Conservation (phyloP, 1,140 invertebrate species). For the Solen grandis region DNA sequence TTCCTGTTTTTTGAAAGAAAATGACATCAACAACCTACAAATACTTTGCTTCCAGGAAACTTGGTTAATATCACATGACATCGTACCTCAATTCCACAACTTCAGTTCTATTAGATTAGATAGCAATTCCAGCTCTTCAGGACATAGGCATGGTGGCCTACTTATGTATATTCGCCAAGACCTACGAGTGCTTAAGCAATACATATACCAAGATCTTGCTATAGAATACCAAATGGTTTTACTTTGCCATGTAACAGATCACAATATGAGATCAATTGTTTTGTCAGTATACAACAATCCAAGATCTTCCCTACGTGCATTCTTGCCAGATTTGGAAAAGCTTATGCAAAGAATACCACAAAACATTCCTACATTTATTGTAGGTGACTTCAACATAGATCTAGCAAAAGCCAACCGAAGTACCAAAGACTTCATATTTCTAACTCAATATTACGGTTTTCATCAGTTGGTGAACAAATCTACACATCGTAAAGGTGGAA, state of each 20-base stretch:
- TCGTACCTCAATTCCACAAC: background rate
- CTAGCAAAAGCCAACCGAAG: background rate
- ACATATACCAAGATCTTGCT: background rate
- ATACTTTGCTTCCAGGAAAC: background rate
- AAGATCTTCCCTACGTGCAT: background rate
- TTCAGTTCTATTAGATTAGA: background rate
- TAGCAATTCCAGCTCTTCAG: too few species aligned
- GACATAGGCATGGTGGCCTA: background rate
- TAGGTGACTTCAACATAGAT: constrained; percentile 13
- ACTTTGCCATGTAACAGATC: too few species aligned
- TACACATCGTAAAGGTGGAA: constrained; percentile 12
- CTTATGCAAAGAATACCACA: background rate
- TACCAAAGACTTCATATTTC: background rate
- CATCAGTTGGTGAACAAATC: background rate
- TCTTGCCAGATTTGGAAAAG: background rate
- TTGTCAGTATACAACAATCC: background rate
- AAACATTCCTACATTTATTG: background rate
- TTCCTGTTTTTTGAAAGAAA: constrained; percentile 25
- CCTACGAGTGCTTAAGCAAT: background rate
- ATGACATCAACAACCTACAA: constrained; percentile 3
- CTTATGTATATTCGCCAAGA: background rate
- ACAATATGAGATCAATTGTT: background rate
- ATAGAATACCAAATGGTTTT: too few species aligned
- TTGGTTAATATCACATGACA: background rate
- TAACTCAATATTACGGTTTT: background rate